Base-by-base conservation (phyloP, 2,888 invertebrate genomes). In the Macrophya alboannulata region DNA sequence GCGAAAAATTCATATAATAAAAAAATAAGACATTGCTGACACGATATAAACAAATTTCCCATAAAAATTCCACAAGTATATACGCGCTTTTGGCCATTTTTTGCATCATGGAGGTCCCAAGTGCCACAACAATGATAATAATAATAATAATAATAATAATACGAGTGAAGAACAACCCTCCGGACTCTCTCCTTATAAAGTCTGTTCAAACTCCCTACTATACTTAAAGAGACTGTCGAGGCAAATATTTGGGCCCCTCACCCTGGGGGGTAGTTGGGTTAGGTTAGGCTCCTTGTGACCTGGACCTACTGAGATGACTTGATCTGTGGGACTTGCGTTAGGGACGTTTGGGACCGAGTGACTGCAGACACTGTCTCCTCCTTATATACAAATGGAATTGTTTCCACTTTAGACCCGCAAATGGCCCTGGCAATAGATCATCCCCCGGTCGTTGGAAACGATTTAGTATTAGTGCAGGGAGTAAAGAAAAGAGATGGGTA, bases 161-260 rank as follows among this genome's bases (percentile, higher is more conserved):
- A 51, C 17, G 51, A 17, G 51, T n/a, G 25, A 62, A 62, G 6
- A 12, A 55, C 48, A 77, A 48, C 45, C 48, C 68, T 68, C 68
- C 0, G 25, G 25, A 15, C 25, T 68, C 31, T 37, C 31, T 37
- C 15, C 4, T 45, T 37, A 71, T 71, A 1, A 31, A 62, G 68
- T 74, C 72, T 45, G 72, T 45, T 74, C 6, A 40, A 62, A 62
- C 62, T 40, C 51, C 4, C 17, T 15, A 51, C 51, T 17, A 51
- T 45, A 45, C 45, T 74, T 21, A 9, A 74, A 45, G 72, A 31
- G 21, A 6, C 9, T n/a, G 8, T 45, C 72, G 72, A 25, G 45
- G 21, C 79, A 79, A 79, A 79, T 79, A 79, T 79, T 79, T 79
- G 79, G 79, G 79, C 59, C 79, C 79, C 62, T 59, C n/a, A 43